Conservation (phyloP, 30 jellyfish, hydroid and myxozoan genomes). For the Chironex yamaguchii region DNA sequence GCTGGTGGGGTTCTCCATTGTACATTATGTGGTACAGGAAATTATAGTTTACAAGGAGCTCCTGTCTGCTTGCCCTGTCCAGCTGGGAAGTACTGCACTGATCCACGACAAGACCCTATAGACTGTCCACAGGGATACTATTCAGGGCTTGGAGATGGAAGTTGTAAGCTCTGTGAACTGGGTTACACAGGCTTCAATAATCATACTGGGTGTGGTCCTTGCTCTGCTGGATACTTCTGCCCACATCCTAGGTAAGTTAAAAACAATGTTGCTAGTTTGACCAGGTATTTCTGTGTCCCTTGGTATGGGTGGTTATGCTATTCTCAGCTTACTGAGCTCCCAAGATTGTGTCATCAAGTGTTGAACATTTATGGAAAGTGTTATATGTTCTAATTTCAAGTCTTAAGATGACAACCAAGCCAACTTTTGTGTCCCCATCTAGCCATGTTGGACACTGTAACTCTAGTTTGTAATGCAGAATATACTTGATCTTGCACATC, state of each 20-base stretch:
- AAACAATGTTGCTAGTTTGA: no score
- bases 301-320: no score
- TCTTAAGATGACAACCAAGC: no score
- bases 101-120: slow-evolving; percentile 79
- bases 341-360: no score
- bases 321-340: no score
- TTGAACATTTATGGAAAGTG: no score
- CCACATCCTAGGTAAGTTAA: slow-evolving; percentile 88
- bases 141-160: slow-evolving; percentile 77
- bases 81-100: slow-evolving; percentile 84
- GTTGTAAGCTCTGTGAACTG: slow-evolving; percentile 63
- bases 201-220: slow-evolving; percentile 94
- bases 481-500: no score
- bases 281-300: no score
- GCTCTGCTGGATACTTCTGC: slow-evolving; percentile 93
- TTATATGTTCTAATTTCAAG: no score
- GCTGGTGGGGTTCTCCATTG: slow-evolving; percentile 81
- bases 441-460: no score
- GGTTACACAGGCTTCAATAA: slow-evolving; percentile 77
- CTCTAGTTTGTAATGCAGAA: no score
- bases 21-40: slow-evolving; percentile 78
- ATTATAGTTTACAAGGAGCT: slow-evolving; percentile 83
- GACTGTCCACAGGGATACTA: slow-evolving; percentile 87
- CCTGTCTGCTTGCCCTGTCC: slow-evolving; percentile 90
- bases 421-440: no score